Percentiles rank a stretch among this genome's conserved stretches.
phyloP scores from a whole-genome alignment of 2,797 vertebrate species.

The Gobio occitaniae region DNA sequence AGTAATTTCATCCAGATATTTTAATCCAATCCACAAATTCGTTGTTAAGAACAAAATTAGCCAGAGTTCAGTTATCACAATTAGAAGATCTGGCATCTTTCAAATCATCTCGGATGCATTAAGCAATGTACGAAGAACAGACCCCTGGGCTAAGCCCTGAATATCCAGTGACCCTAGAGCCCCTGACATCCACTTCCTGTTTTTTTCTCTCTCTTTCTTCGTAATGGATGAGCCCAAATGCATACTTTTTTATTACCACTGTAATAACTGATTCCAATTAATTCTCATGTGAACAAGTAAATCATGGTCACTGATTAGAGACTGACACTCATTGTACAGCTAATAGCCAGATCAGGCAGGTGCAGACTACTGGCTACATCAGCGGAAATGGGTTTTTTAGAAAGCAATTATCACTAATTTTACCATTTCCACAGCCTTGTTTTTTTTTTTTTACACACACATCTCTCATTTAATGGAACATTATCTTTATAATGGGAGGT shows the following conservation, averaged over 20 bases:
- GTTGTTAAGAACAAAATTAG: no score
- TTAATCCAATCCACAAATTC: no score
- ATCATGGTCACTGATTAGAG: slow-evolving; percentile 1
- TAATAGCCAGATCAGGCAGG: slow-evolving; percentile 8
- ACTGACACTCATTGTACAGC: slow-evolving; percentile 30
- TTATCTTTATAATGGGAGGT: slow-evolving; percentile 8
- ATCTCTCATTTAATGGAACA: slow-evolving; percentile 2
- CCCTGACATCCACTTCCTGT: not conserved
- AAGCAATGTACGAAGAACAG: no score
- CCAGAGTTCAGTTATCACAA: no score
- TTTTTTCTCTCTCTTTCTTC: no score
- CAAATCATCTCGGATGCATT: no score
- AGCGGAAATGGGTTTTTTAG: slow-evolving; percentile 10
- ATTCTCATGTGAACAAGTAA: slow-evolving; percentile 33
- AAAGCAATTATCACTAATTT: slow-evolving; percentile 20
- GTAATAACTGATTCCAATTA: slow-evolving; percentile 5
- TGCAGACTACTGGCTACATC: slow-evolving; percentile 6
- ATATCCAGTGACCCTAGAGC: not conserved
- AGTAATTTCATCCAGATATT: no score
- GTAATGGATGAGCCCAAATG: not conserved
- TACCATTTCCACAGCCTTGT: not conserved
- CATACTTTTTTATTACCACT: not conserved
- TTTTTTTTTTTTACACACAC: not conserved
- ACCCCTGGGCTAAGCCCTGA: not conserved
- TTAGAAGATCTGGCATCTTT: no score